Percentiles rank a stretch among this genome's conserved stretches.
phyloP scores from a whole-genome alignment of 2,888 invertebrate genomes.

The Xestia c-nigrum region DNA sequence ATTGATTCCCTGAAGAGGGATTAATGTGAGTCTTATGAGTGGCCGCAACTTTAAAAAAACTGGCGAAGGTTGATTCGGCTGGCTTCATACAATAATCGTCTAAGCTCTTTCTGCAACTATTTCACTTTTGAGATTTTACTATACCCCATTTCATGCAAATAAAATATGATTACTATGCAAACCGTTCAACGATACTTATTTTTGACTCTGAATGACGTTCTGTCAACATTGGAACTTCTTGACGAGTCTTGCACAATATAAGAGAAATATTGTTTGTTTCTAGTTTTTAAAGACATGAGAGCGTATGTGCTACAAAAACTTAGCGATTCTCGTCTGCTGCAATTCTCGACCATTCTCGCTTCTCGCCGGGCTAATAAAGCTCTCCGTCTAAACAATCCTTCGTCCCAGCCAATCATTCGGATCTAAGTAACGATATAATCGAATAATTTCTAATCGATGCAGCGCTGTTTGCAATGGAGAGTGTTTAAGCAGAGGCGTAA shows the following conservation, averaged over 20 bases:
- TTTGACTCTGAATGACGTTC: not conserved
- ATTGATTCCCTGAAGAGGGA: no score
- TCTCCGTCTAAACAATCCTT: not conserved
- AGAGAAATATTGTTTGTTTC: not conserved
- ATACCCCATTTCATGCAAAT: not conserved
- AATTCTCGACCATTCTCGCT: not conserved
- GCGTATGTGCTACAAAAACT: not conserved
- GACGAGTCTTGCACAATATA: not conserved
- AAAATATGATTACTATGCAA: not conserved
- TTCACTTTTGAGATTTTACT: not conserved
- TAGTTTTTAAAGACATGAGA: not conserved
- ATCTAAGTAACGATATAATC: slow-evolving; percentile 55
- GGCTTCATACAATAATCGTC: no score
- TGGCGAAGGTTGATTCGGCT: no score
- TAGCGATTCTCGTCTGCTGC: not conserved
- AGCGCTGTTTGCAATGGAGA: slow-evolving; percentile 42
- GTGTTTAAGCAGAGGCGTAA: slow-evolving; percentile 51
- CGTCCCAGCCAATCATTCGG: slow-evolving; percentile 17
- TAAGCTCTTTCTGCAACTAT: not conserved
- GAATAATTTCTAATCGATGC: slow-evolving; percentile 60
- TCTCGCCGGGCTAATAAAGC: not conserved
- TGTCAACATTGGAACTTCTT: not conserved
- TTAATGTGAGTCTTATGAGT: no score
- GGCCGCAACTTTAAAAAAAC: no score
- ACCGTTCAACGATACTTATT: no score